Conservation (phyloP, 2,888 invertebrate genomes). For the Apocheima hispidaria region DNA sequence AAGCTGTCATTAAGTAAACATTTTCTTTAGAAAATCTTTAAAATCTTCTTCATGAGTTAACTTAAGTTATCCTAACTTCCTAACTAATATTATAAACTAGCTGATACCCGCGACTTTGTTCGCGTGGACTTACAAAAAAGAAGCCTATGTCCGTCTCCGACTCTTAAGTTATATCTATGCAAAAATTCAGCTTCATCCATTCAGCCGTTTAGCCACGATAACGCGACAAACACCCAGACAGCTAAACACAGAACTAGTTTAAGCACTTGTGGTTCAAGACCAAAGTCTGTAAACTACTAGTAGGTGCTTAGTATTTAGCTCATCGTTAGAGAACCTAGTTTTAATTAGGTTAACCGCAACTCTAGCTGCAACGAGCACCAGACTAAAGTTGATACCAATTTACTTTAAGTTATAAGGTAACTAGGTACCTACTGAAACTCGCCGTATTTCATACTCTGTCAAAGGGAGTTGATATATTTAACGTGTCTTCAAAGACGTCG, state of each 20-base stretch:
- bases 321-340: slow-evolving; percentile 13
- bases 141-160: no score
- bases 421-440: slow-evolving; percentile 13
- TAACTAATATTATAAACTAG: no score
- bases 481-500: slow-evolving; percentile 37
- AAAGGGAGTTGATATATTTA: slow-evolving; percentile 35
- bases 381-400: slow-evolving; percentile 11
- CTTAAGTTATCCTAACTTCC: no score
- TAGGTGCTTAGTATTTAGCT: slow-evolving; percentile 7
- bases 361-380: slow-evolving; percentile 9
- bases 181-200: no score
- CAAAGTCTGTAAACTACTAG: slow-evolving; percentile 12
- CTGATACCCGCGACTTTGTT: no score
- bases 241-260: not conserved
- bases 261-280: slow-evolving; percentile 7
- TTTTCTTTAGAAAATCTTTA: no score
- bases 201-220: no score
- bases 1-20: no score
- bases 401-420: slow-evolving; percentile 14
- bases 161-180: no score
- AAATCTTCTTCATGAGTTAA: no score
- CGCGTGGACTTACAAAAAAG: no score
- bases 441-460: slow-evolving; percentile 1
- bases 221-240: not conserved
- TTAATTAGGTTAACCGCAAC: slow-evolving; percentile 16